Evolutionary conservation across 2,113 vertebrate species (phyloP).

Genomic region (Axis porcinus): DNA sequence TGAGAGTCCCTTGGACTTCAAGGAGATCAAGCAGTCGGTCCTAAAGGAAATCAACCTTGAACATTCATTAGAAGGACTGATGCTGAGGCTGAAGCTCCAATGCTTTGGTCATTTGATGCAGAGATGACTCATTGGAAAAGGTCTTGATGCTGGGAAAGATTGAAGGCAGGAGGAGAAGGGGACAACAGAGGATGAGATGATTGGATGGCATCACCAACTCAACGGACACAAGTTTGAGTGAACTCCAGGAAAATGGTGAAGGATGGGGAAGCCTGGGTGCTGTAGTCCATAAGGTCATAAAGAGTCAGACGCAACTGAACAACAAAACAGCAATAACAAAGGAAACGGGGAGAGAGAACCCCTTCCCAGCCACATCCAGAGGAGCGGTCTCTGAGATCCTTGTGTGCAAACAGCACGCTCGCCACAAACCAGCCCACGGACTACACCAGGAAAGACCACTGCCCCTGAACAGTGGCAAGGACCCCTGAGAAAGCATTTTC

Average conservation of each 20-base stretch:
- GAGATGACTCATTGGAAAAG: background rate
- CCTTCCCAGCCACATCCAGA: accelerated
- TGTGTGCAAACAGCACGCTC: accelerated
- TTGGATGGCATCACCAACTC: background rate
- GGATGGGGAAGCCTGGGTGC: background rate
- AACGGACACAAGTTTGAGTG: background rate
- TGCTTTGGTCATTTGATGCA: background rate
- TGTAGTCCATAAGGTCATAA: background rate
- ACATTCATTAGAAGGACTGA: background rate
- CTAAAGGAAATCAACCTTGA: background rate
- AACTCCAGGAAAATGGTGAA: background rate
- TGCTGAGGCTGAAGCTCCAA: background rate
- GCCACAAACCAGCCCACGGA: accelerated
- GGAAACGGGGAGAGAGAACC: accelerated
- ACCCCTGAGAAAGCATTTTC: background rate
- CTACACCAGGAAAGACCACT: accelerated
- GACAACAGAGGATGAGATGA: background rate
- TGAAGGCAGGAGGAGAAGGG: background rate
- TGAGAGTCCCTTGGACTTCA: background rate
- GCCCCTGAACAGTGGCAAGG: accelerated
- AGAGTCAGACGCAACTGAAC: background rate
- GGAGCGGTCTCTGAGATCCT: accelerated
- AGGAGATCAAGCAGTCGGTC: background rate
- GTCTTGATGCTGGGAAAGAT: background rate
- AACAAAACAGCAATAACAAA: background rate